Percentiles rank a stretch among this genome's conserved stretches.
phyloP scores from a whole-genome alignment of 2,797 vertebrate genomes.

The Neosilurus mollespiculum region DNA sequence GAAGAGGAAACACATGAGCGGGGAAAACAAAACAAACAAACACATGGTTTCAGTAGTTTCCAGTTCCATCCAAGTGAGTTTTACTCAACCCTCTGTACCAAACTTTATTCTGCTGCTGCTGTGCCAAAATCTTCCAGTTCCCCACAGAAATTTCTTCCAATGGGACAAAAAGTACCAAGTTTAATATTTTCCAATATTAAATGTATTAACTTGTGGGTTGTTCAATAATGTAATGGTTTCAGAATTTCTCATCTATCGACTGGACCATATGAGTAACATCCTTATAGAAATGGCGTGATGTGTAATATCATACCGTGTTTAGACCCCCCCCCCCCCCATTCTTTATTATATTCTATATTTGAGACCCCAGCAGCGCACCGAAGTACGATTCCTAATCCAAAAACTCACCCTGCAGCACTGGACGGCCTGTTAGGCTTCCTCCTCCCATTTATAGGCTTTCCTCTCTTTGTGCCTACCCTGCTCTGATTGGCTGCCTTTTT shows the following conservation, averaged over 20 bases:
- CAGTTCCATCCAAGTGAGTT: not conserved
- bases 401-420: too few species aligned
- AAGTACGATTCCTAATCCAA: too few species aligned
- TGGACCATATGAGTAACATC: not conserved
- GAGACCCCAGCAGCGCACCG: too few species aligned
- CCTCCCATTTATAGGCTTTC: too few species aligned
- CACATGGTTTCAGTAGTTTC: not conserved
- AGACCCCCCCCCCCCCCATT: too few species aligned
- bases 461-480: too few species aligned
- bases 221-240: not conserved
- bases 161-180: not conserved
- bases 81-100: not conserved
- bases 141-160: too few species aligned
- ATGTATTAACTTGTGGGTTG: not conserved
- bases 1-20: not conserved
- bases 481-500: too few species aligned
- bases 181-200: not conserved
- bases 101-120: not conserved
- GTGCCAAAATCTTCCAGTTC: not conserved
- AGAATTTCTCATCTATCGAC: not conserved
- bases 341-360: too few species aligned
- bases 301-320: not conserved
- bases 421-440: too few species aligned
- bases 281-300: not conserved
- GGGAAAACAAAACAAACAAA: not conserved